Evolutionary conservation across 2,888 invertebrate genomes (phyloP), one percentile per base, ranked within the genome.

Genomic region (Lingula anatina): DNA sequence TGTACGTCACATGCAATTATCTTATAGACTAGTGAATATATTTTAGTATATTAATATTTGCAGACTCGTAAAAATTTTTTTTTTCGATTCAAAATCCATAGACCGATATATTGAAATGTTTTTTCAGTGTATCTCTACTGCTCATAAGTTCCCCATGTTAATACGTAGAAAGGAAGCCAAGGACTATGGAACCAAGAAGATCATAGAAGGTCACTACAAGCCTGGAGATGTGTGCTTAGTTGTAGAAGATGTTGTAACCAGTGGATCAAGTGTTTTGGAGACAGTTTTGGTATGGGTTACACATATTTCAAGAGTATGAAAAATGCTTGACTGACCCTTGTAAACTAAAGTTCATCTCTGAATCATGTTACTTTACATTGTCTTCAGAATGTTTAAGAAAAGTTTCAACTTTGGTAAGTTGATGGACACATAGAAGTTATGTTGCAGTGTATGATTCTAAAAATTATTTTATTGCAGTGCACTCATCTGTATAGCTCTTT

Each of bases 121-220:
- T 28, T 47, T 60, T 2, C 61, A 78, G 79, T 64, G 73, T 23
- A 73, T 80, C 25, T 71, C 75, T 23, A 64, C 67, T 3, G 63
- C 70, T 59, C 82, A 85, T 1, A 81, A 84, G 28, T 82, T 86
- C 49, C 89, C 93, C 0, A 94, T 95, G 94, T 78, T 95, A 25
- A 87, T 95, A 75, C 82, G 90, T 51, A 62, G 99, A 39, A 95
- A 96, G 75, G 96, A 97, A 80, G 86, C 87, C 0, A 99, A 99
- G 78, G 83, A 84, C 1, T 94, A 99, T 73, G 99, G 99, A 0
- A 96, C 95, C 0, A 95, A 92, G 74, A 93, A 94, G 74, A 79
- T 94, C 50, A 87, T 99, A 44, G 97, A 99, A 79, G 99, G 97
- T 0, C 82, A 84, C 54, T 95, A 84, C 68, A 82, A 84, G 54